Evolutionary conservation across 1,140 invertebrate species (phyloP).

Genomic region (Brachionus rubens): DNA sequence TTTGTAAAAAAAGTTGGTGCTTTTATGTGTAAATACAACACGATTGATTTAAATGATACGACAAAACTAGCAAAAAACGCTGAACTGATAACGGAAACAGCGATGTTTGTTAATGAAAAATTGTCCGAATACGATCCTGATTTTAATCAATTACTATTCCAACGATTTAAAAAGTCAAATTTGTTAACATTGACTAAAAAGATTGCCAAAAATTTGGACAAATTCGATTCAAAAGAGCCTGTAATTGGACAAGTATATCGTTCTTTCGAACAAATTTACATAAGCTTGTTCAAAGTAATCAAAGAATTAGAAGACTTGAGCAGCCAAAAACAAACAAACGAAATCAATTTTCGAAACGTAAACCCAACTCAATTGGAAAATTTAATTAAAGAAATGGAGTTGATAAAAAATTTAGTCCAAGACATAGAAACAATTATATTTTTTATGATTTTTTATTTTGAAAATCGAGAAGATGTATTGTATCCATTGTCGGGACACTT

Average conservation of each 20-base stretch:
- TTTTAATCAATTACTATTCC: not conserved
- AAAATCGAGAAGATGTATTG: constrained; percentile 28
- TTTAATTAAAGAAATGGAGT: constrained; percentile 6
- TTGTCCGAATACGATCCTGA: not conserved
- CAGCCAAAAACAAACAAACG: not conserved
- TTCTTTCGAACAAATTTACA: constrained; percentile 34
- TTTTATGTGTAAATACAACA: constrained; percentile 26
- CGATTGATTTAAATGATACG: not conserved
- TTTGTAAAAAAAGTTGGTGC: constrained; percentile 1
- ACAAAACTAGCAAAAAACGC: not conserved
- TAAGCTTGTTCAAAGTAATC: not conserved
- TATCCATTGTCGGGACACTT: constrained; percentile 40
- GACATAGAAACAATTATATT: constrained; percentile 32
- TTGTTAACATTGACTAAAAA: constrained; percentile 9
- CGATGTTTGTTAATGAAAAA: not conserved
- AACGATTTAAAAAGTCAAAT: not conserved
- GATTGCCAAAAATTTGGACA: constrained; percentile 11
- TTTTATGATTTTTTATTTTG: constrained; percentile 16
- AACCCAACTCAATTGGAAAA: not conserved
- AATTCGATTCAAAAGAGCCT: constrained; percentile 4
- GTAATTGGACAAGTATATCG: not conserved
- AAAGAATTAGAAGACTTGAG: not conserved
- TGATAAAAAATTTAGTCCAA: not conserved
- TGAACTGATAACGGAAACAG: constrained; percentile 8
- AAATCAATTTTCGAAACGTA: not conserved